These are phyloP conservation scores for Adelphocoris suturalis DNA, from an alignment of 2,888 invertebrate species.

Conservation along the genomic window DNA sequence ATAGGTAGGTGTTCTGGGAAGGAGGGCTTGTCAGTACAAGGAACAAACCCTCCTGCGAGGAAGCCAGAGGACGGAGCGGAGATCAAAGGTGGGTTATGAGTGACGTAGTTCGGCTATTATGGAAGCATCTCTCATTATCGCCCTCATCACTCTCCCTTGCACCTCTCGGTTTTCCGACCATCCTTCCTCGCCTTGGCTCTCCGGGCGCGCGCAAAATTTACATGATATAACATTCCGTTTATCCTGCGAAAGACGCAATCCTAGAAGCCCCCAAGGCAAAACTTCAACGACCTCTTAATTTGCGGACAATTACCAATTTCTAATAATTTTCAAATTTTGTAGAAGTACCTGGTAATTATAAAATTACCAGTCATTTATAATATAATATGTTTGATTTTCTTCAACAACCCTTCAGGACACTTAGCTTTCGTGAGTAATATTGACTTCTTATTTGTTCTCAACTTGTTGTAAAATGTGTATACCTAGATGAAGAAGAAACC, in stretches of 20 bases:
- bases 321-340: too few species aligned
- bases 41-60: slow-evolving; percentile 49
- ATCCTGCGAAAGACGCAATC: background rate
- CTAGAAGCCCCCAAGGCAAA: background rate
- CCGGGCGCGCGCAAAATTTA: slow-evolving; percentile 19
- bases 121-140: slow-evolving; percentile 65
- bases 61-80: slow-evolving; percentile 49
- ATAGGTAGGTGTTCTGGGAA: background rate
- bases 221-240: slow-evolving; percentile 21
- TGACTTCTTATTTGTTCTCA: too few species aligned
- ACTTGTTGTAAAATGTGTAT: too few species aligned
- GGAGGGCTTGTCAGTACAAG: slow-evolving; percentile 44
- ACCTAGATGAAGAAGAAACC: too few species aligned
- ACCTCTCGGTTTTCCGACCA: background rate
- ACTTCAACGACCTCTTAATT: background rate
- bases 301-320: too few species aligned
- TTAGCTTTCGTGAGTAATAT: too few species aligned
- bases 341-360: too few species aligned
- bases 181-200: background rate
- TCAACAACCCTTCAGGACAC: too few species aligned
- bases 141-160: slow-evolving; percentile 46
- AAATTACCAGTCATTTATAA: too few species aligned
- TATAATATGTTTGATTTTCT: too few species aligned
- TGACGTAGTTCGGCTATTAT: slow-evolving; percentile 64
- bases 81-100: slow-evolving; percentile 65